Base-by-base conservation (phyloP, 2,113 vertebrate genomes). In the Macquaria australasica region DNA sequence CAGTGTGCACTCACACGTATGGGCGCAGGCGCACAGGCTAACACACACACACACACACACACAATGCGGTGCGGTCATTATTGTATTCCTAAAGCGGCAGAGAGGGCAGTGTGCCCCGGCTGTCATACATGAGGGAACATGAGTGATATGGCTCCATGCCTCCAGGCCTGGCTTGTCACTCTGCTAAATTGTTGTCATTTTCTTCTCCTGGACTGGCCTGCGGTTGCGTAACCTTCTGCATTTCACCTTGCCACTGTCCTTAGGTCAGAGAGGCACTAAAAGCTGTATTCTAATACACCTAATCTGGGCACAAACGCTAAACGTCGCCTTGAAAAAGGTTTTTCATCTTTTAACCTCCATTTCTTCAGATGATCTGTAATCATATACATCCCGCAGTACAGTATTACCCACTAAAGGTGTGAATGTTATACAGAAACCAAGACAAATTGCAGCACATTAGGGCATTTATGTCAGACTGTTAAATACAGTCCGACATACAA, bases 181-280 rank as follows among this genome's bases (percentile, higher is more conserved):
- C 81, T 79, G 88, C 77, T 85, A 88, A 91, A 90, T 85, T 87
- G 86, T 87, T 87, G 81, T 90, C 82, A 91, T 91, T 92, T 90
- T 77, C 81, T 50, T 84, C 82, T 77, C 72, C 68, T 80, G 74
- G 85, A 72, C 83, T 60, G 83, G 20, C 53, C 74, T 76, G 1
- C 45, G 62, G 79, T 79, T 59, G 15, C 16, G 8, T 71, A 66
- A 91, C 87, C 39, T 88, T 84, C 77, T 62, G 23, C 53, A 31
- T 74, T 70, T 91, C 87, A 91, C 90, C 84, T 88, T 80, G 55
- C 21, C 5, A 41, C 70, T 62, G 74, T 84, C 82, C 73, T 68
- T 9, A 73, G 79, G 83, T 82, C 81, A 85, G 45, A 66, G 59
- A 79, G 41, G 39, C 34, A 63, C 55, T 73, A 5, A 78, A 81